phyloP scores from a whole-genome alignment of 2,888 invertebrate genomes.

The Helleia helle region DNA sequence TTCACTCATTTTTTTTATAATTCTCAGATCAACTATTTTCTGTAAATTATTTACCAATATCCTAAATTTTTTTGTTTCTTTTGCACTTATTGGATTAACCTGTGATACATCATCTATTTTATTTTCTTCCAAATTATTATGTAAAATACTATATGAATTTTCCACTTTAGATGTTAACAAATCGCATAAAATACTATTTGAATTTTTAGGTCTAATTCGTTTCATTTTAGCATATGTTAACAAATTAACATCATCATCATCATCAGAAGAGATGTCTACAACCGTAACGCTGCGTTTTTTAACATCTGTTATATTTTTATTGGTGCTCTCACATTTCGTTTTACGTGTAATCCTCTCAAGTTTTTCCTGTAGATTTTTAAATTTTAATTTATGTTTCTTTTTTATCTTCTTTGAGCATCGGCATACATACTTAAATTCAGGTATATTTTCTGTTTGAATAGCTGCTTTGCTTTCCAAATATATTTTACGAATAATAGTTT shows the following conservation, averaged over 20 bases:
- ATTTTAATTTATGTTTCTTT: not conserved
- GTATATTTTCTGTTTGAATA: not conserved
- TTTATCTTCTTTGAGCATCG: not conserved
- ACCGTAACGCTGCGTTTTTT: not conserved
- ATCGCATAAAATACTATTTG: too few species aligned
- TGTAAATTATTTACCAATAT: too few species aligned
- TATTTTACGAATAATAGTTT: slow-evolving; percentile 18
- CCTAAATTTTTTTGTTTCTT: too few species aligned
- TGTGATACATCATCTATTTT: too few species aligned
- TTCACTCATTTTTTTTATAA: not conserved
- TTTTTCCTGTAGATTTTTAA: not conserved
- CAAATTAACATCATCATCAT: not conserved
- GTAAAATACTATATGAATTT: too few species aligned
- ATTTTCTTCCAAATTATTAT: too few species aligned
- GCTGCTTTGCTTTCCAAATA: slow-evolving; percentile 28
- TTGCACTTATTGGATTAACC: too few species aligned
- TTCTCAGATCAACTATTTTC: not conserved
- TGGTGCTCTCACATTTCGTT: too few species aligned
- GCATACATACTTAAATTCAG: not conserved
- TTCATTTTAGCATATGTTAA: not conserved
- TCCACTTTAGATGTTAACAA: too few species aligned
- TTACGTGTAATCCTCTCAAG: not conserved
- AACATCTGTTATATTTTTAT: not conserved
- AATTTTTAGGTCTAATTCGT: too few species aligned
- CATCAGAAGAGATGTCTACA: not conserved